Percentiles rank a stretch among this genome's conserved stretches.
Conservation (phyloP, 1,140 invertebrate genomes). For the Grapholita molesta region DNA sequence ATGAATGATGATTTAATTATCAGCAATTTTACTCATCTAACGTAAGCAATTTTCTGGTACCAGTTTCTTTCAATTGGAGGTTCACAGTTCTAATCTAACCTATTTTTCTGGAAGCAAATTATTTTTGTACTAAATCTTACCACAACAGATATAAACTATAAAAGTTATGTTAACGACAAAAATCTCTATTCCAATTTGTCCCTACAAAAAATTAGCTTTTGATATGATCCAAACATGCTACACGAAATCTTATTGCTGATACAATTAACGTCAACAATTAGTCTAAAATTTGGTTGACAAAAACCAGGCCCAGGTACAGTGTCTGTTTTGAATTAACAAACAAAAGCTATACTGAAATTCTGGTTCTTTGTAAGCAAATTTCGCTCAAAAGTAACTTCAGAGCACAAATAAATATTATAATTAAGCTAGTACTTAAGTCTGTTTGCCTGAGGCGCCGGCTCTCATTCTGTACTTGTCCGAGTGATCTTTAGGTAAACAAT, state of each 20-base stretch:
- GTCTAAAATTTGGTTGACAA: neutral
- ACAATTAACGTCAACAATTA: neutral
- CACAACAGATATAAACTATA: too few relatives aligned
- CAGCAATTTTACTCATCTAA: too few relatives aligned
- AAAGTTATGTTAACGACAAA: too few relatives aligned
- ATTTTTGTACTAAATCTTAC: too few relatives aligned
- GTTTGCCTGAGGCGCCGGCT: neutral
- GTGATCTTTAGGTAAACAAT: neutral
- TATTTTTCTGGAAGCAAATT: too few relatives aligned
- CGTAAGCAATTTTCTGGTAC: too few relatives aligned
- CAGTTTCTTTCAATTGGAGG: too few relatives aligned
- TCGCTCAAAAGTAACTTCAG: neutral
- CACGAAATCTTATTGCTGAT: neutral
- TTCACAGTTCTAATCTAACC: too few relatives aligned
- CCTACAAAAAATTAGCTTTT: too few relatives aligned
- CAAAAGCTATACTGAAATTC: neutral
- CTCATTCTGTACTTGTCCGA: neutral
- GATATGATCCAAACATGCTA: too few relatives aligned
- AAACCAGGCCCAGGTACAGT: neutral
- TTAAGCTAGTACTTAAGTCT: slow-evolving; percentile 17
- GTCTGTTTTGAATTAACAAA: neutral
- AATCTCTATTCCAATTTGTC: too few relatives aligned
- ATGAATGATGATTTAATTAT: too few relatives aligned
- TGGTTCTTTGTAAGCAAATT: neutral
- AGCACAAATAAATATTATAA: slow-evolving; percentile 11